A percentile compares a stretch with the other conserved stretches of the same genome.
These are phyloP conservation scores for Dasypolia templi DNA, from an alignment of 2,888 invertebrate genomes.

Conservation along the genomic window DNA sequence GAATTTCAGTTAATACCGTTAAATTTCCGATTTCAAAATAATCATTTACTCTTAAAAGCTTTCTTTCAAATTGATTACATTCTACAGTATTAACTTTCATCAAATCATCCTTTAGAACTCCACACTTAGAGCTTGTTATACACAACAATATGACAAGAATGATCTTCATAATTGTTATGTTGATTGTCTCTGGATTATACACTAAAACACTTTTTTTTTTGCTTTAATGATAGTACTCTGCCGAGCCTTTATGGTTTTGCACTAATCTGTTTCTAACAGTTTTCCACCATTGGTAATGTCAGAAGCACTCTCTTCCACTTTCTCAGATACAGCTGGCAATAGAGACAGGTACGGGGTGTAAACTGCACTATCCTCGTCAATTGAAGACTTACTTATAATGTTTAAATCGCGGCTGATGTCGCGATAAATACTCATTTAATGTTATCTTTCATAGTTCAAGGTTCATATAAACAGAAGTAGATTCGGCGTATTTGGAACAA, in stretches of 20 bases:
- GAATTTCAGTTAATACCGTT: not conserved
- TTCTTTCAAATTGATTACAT: rapidly evolving
- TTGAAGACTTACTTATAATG: not conserved
- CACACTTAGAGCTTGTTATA: constrained; percentile 18
- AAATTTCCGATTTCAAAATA: not conserved
- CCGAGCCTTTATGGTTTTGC: not conserved
- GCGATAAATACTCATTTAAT: not conserved
- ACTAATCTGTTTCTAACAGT: not conserved
- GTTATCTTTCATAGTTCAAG: too few relatives aligned
- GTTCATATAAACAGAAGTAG: too few relatives aligned
- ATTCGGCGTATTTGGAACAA: too few relatives aligned
- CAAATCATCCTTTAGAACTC: constrained; percentile 17
- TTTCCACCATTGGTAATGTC: not conserved
- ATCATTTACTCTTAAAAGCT: not conserved
- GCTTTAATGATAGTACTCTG: too few relatives aligned
- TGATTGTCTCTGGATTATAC: not conserved
- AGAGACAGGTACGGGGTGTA: not conserved
- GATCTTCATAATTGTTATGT: constrained; percentile 25
- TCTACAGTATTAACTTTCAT: not conserved
- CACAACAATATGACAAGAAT: constrained; percentile 16
- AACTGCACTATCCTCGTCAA: not conserved
- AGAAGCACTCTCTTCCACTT: not conserved
- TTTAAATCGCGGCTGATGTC: not conserved
- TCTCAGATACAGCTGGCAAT: not conserved
- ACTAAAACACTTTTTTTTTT: not conserved